Evolutionary conservation across 2,113 vertebrate species (phyloP), one percentile per base, ranked within the genome.

Genomic region (Chroicocephalus ridibundus): DNA sequence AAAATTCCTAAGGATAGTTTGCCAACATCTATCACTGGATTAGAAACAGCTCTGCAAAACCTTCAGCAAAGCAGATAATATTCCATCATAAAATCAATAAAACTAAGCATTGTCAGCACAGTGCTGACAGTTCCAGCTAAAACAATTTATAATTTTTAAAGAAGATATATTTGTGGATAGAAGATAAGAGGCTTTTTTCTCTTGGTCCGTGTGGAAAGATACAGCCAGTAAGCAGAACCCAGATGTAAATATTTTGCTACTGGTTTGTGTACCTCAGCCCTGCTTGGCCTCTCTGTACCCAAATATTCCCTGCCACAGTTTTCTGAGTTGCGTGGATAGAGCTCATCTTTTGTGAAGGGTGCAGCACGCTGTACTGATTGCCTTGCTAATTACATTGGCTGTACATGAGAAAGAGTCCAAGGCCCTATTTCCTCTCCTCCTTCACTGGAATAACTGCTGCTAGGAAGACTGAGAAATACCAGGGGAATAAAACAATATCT

Each of bases 61-160:
- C 87, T 94, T 95, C 85, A 94, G 90, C 90, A 96, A 90, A 90
- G 64, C 92, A 97, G 93, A 96, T 97, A 96, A 96, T 96, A 94
- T 96, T 96, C 94, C 85, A 96, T 97, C 96, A 96, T 77, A 96
- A 96, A 96, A 97, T 97, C 96, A 92, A 96, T 97, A 96, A 82
- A 93, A 51, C 93, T 83, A 77, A 96, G 96, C 90, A 96, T 94
- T 95, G 96, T 96, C 96, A 96, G 94, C 92, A 86, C 1, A 93
- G 87, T 86, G 90, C 85, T 96, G 95, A 92, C 93, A 96, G 96
- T 81, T 95, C 60, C 79, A 94, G 90, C 79, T 96, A 95, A 96
- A 97, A 96, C 88, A 95, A 95, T 97, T 96, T 83, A 90, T 90
- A 96, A 88, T 86, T 97, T 93, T 95, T 90, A 86, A 95, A 83